Base-by-base conservation (phyloP, 1,140 invertebrate species). In the Listronotus bonariensis region DNA sequence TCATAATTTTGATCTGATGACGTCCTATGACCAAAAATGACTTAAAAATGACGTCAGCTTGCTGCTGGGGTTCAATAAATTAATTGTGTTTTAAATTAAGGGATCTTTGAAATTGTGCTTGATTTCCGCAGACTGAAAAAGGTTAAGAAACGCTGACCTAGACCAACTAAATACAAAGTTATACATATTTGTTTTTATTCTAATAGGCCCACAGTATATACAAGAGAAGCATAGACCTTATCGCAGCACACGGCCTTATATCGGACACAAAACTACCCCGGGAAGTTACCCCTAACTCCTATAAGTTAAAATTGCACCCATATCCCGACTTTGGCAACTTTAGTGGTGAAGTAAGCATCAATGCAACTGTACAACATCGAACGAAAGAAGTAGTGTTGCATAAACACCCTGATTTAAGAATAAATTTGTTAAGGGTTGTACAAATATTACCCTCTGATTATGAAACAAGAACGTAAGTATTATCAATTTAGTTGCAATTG, bases 281-380 rank as follows among this genome's bases (percentile, higher is more conserved):
- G 26, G 80, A 83, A 18, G 78, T 88, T 0, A 75, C 80, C n/a
- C 87, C 88, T 0, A 81, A 76, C 2, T 81, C 78, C 15, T 90
- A 89, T 68, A 77, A 80, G n/a, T 68, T 90, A 12, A 80, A 86
- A 17, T 71, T 89, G 10, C 81, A 87, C 55, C 86, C 88, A 0
- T 83, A 82, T 49, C 74, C 85, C 0, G 81, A 82, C 36, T 80
- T 87, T 45, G 80, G 80, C 0, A 77, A 81, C 3, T 89, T 87
- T 69, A 82, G 79, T 42, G 88, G 88, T 11, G 74, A 78, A 40
- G 82, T 89, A 0, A 80, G 79, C 58, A 88, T 90, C 41, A 84
- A 86, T 64, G 75, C 87, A 9, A 85, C 79, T 0, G 88, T 85
- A 81, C 74, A 80, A 6, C 74, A 80, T 12, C 77, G 81, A 9